Base-by-base conservation (phyloP, 2,888 invertebrate genomes). In the Protonemura montana region DNA sequence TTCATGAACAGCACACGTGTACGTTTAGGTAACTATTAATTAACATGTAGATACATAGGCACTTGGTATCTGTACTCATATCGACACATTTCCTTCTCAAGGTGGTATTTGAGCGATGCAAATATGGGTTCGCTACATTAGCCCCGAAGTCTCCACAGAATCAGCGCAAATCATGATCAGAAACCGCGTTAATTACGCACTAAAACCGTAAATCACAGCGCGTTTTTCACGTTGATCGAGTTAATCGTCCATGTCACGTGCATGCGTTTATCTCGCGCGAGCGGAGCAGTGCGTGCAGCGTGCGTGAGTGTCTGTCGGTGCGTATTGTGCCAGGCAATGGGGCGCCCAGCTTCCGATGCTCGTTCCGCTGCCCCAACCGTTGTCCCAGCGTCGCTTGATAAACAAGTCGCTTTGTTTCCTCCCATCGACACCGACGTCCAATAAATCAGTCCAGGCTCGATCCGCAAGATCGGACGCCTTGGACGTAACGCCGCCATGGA, bases 241-340 rank as follows among this genome's bases (percentile, higher is more conserved):
- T 59, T 59, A 59, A 59, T 59, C 13, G 59, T 3, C 16, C 59
- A 21, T 59, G 59, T 59, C 59, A 59, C 59, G 59, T 59, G 59
- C 59, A 59, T 59, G 59, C 59, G 59, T 59, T 59, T 59, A 59
- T 59, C 59, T 59, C 59, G 59, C 59, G 59, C 59, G 59, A 59
- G 59, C 59, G 21, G 59, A 59, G 59, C 59, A 21, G 59, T 59
- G 59, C 59, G 59, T 59, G 59, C 21, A 21, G 59, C 21, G 59
- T 21, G 59, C 59, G 59, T 35, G 35, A 6, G 59, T 13, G 59
- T 21, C 16, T 59, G 59, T 21, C 59, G 13, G 13, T 59, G 59
- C 59, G 59, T 59, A 59, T 59, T 10, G 59, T 21, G 59, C 13
- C 59, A 21, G 21, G 59, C 59, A 59, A 59, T 59, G 59, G 59